Evolutionary conservation across 2,113 vertebrate species (phyloP), one percentile per base, ranked within the genome.

Genomic region (Hemichromis elongatus): DNA sequence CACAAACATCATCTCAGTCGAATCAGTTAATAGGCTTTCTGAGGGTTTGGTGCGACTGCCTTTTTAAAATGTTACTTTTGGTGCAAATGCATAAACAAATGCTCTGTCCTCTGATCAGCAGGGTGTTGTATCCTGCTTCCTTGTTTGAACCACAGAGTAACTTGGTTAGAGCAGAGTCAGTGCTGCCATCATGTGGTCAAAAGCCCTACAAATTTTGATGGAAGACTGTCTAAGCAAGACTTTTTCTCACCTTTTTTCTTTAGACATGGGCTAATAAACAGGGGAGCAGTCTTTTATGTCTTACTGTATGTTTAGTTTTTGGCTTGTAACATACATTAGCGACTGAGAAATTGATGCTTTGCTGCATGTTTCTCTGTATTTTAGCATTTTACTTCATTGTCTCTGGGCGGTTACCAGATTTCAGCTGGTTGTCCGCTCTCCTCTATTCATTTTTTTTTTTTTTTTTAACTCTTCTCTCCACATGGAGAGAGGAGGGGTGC

Each of bases 131-230:
- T 45, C 24, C 54, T 6, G 24, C 21, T 57, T 55, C 14, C 12
- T 42, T 24, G 14, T 79, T 79, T 57, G 4, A 57, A 57, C 14
- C 53, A 79, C 53, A 24, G 52, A 78, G 21, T 37, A 28, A 57
- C 59, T 59, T 28, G 24, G 26, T 73, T 52, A 77, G 63, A 80
- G 11, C 10, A 61, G 24, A 86, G 40, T 7, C 54, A 55, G 75
- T 92, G 83, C 93, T 94, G 92, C 93, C 90, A 85, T 73, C 93
- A 37, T 85, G 83, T 93, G 93, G 85, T 77, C 33, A 61, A 75
- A 53, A 18, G 14, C 40, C 9, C 24, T 14, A 3, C 66, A 28
- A 19, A 73, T 73, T 73, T 73, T 73, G 40, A 11, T 19, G 21
- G 11, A 63, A 40, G 42, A 50, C 2, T 45, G 24, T 28, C 40